Evolutionary conservation across 1,140 invertebrate species (phyloP).

Genomic region (Asbolus verrucosus): DNA sequence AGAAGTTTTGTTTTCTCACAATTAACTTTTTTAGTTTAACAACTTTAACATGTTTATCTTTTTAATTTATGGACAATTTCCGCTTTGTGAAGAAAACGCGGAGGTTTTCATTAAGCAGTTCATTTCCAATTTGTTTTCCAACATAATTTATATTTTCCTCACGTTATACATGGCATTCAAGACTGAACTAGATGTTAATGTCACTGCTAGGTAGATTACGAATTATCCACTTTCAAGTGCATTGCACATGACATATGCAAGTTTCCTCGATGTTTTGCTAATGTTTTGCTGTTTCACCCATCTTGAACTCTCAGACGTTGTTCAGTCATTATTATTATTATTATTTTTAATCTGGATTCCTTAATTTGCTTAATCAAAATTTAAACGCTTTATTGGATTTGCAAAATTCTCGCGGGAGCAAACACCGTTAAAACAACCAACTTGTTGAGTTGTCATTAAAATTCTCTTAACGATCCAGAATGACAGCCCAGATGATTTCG

Average conservation of each 20-base stretch:
- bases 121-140: constrained; percentile 10
- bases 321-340: no score
- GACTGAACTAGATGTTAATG: constrained; percentile 35
- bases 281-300: constrained; percentile 24
- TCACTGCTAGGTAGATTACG: constrained; percentile 37
- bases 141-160: constrained; percentile 16
- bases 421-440: constrained; percentile 28
- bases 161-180: constrained; percentile 28
- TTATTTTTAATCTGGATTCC: no score
- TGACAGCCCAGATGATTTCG: constrained; percentile 61
- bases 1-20: background rate
- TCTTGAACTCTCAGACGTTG: background rate
- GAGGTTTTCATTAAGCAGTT: background rate
- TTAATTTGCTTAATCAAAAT: constrained; percentile 1
- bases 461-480: constrained; percentile 56
- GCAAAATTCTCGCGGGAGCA: constrained; percentile 1
- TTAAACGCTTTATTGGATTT: background rate
- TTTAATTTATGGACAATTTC: constrained; percentile 12
- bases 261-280: constrained; percentile 25
- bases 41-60: constrained; percentile 8
- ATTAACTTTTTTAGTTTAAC: constrained; percentile 7
- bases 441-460: constrained; percentile 41
- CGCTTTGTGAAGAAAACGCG: background rate
- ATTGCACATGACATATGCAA: constrained; percentile 45
- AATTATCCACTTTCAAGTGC: constrained; percentile 33